A percentile compares a stretch with the other conserved stretches of the same genome.
Conservation (phyloP, 2,888 invertebrate species). For the Acronicta alni region DNA sequence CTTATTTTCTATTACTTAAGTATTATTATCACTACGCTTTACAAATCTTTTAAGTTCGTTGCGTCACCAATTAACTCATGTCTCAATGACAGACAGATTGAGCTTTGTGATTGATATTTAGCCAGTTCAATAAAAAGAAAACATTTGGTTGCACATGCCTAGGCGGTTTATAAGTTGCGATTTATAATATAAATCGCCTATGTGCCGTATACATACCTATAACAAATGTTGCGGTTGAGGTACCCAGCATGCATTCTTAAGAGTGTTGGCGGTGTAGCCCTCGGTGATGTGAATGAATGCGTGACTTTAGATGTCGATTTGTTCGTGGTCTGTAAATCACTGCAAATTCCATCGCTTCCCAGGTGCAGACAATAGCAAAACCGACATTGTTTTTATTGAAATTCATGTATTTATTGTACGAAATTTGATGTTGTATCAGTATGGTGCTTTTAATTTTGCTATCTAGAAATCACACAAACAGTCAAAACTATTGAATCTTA, state of each 20-base stretch:
- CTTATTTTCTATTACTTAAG: too few species aligned
- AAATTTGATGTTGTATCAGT: constrained; percentile 1
- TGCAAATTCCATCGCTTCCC: constrained; percentile 45
- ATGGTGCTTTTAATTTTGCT: not conserved
- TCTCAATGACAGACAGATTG: constrained; percentile 19
- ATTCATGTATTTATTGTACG: constrained; percentile 1
- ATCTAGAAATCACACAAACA: not conserved
- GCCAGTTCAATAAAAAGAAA: not conserved
- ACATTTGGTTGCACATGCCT: too few species aligned
- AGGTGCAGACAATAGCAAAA: constrained; percentile 12
- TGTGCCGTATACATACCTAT: not conserved
- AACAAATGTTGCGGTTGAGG: constrained; percentile 6
- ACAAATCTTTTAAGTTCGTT: constrained; percentile 25
- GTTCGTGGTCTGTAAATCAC: constrained; percentile 45
- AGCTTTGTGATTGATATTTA: constrained; percentile 27
- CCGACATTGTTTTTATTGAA: constrained; percentile 2
- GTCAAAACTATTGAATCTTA: constrained; percentile 15
- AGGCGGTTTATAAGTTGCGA: too few species aligned
- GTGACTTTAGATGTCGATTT: constrained; percentile 55
- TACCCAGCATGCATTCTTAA: constrained; percentile 22
- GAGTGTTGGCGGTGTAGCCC: constrained; percentile 14
- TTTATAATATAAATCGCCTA: too few species aligned
- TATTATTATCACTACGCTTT: too few species aligned
- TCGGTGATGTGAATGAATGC: constrained; percentile 49
- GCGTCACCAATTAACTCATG: constrained; percentile 17